Conservation (phyloP, 2,888 invertebrate genomes). For the Drosophila putrida region DNA sequence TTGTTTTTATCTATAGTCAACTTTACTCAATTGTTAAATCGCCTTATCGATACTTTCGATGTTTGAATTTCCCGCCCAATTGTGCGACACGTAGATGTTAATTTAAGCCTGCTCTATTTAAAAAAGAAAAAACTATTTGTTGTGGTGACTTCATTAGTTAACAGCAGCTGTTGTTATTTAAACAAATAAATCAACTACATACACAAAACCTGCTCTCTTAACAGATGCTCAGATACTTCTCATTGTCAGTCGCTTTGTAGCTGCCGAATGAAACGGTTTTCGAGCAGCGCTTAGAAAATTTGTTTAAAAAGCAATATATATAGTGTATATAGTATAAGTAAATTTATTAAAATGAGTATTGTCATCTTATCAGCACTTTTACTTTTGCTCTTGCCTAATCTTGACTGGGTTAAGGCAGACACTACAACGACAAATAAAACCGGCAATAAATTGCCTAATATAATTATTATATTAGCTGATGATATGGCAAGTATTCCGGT, state of each 20-base stretch:
- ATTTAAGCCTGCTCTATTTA: constrained; percentile 17
- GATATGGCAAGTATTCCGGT: constrained; percentile 88
- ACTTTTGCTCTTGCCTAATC: constrained; percentile 56
- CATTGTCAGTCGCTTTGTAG: constrained; percentile 43
- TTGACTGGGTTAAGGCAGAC: constrained; percentile 45
- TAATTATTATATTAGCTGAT: constrained; percentile 92
- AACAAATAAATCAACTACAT: constrained; percentile 11
- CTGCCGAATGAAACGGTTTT: constrained; percentile 43
- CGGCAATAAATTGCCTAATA: constrained; percentile 86
- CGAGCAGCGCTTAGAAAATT: constrained; percentile 19
- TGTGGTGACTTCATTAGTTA: constrained; percentile 6
- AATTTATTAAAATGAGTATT: constrained; percentile 46
- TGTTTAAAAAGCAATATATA: not conserved
- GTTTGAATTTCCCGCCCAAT: constrained; percentile 5
- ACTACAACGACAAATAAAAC: constrained; percentile 19
- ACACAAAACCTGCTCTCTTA: constrained; percentile 15
- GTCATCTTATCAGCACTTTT: constrained; percentile 67
- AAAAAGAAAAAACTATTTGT: constrained; percentile 10
- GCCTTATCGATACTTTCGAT: not conserved
- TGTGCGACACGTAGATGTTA: constrained; percentile 13
- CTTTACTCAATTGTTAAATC: not conserved
- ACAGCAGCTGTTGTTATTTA: constrained; percentile 22
- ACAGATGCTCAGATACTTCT: constrained; percentile 23
- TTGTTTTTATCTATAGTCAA: too few relatives aligned
- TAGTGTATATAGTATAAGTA: not conserved